A percentile compares a stretch with the other conserved stretches of the same genome.
Conservation (phyloP, 2,888 invertebrate species). For the Lysandra coridon region DNA sequence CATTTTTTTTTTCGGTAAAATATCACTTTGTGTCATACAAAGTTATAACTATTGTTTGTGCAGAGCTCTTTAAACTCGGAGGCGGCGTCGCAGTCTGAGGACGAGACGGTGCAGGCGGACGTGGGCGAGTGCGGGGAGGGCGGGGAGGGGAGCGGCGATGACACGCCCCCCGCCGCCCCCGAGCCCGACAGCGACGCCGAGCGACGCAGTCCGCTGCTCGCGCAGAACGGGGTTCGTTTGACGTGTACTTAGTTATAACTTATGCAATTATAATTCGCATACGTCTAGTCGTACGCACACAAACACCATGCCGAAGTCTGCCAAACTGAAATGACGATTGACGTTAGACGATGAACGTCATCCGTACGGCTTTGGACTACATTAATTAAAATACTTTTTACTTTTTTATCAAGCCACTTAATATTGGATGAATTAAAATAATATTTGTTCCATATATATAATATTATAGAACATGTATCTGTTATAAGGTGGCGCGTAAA, state of each 20-base stretch:
- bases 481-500: slow-evolving; percentile 24
- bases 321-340: no score
- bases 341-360: no score
- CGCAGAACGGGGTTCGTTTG: slow-evolving; percentile 46
- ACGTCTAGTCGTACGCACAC: no score
- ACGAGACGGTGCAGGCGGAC: slow-evolving; percentile 41
- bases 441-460: not conserved
- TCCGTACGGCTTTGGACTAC: no score
- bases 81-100: slow-evolving; percentile 54
- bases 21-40: no score
- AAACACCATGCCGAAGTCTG: no score
- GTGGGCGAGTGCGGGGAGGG: slow-evolving; percentile 38
- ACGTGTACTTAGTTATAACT: no score
- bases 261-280: no score
- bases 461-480: not conserved
- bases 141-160: slow-evolving; percentile 30
- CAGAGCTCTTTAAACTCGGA: slow-evolving; percentile 64
- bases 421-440: no score
- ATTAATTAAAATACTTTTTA: no score
- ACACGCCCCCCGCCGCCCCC: slow-evolving; percentile 55
- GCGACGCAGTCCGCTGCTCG: slow-evolving; percentile 87
- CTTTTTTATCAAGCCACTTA: no score
- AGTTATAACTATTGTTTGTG: not conserved
- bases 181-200: slow-evolving; percentile 92
- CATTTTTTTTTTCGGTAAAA: not conserved